A percentile compares a stretch with the other conserved stretches of the same genome.
Evolutionary conservation across 2,113 vertebrate genomes (phyloP).

Genomic region (Capra hircus): DNA sequence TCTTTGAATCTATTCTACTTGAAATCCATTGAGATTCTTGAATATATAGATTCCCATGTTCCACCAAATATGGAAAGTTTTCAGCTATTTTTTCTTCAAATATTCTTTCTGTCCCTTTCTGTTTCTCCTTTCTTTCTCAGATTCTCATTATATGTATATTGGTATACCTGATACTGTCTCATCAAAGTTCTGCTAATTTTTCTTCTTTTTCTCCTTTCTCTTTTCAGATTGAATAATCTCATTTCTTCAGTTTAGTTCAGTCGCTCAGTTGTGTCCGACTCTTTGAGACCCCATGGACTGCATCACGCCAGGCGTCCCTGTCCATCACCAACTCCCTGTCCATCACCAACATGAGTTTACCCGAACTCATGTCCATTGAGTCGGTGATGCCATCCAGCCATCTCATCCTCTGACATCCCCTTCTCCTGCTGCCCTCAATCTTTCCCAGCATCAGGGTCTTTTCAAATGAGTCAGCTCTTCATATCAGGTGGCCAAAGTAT

Average conservation of each 20-base stretch:
- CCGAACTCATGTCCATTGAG: background rate
- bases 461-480: background rate
- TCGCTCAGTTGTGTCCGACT: rapidly evolving
- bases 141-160: background rate
- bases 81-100: background rate
- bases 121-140: background rate
- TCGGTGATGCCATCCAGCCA: background rate
- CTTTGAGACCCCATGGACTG: background rate
- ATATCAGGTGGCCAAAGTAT: background rate
- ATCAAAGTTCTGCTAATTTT: background rate
- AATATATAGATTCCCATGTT: background rate
- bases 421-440: background rate
- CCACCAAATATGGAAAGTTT: background rate
- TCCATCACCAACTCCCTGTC: background rate
- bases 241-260: background rate
- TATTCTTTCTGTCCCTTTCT: background rate
- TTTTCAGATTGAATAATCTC: background rate
- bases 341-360: background rate
- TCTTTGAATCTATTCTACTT: background rate
- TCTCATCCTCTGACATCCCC: background rate
- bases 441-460: background rate
- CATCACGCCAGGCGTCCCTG: background rate
- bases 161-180: background rate
- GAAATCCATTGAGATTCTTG: background rate
- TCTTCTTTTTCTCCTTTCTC: background rate